Conservation (phyloP, 1,140 invertebrate genomes). For the Drosophila malerkotliana region DNA sequence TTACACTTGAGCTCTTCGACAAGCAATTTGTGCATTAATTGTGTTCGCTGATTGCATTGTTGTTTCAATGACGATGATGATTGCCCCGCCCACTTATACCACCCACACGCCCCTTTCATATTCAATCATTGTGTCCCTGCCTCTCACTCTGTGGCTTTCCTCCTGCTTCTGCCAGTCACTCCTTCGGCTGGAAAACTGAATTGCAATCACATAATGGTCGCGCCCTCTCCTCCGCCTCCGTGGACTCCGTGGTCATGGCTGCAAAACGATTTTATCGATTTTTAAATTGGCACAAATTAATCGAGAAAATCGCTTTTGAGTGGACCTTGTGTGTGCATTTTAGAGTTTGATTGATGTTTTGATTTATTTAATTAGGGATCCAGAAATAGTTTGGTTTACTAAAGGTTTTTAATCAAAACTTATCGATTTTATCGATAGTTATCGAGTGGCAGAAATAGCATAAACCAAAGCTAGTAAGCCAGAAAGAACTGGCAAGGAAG, state of each 20-base stretch:
- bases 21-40: constrained; percentile 77
- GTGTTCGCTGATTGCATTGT: constrained; percentile 72
- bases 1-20: constrained; percentile 53
- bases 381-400: not conserved
- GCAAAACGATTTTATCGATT: constrained; percentile 63
- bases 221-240: not conserved
- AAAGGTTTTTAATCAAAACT: too few species aligned
- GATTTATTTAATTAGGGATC: not conserved
- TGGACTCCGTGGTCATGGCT: too few species aligned
- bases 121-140: constrained; percentile 17
- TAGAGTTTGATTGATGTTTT: not conserved
- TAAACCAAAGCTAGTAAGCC: too few species aligned
- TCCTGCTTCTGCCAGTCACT: not conserved
- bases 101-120: constrained; percentile 4
- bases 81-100: constrained; percentile 2
- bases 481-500: too few species aligned
- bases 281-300: constrained; percentile 65
- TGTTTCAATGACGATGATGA: constrained; percentile 41
- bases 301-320: constrained; percentile 24
- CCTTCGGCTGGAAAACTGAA: not conserved
- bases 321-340: not conserved
- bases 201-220: constrained; percentile 31
- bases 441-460: too few species aligned
- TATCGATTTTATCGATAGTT: too few species aligned
- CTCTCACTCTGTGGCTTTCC: not conserved